Base-by-base conservation (phyloP, 53 echinoderm and acorn worm genomes). In the Henricia sp. region DNA sequence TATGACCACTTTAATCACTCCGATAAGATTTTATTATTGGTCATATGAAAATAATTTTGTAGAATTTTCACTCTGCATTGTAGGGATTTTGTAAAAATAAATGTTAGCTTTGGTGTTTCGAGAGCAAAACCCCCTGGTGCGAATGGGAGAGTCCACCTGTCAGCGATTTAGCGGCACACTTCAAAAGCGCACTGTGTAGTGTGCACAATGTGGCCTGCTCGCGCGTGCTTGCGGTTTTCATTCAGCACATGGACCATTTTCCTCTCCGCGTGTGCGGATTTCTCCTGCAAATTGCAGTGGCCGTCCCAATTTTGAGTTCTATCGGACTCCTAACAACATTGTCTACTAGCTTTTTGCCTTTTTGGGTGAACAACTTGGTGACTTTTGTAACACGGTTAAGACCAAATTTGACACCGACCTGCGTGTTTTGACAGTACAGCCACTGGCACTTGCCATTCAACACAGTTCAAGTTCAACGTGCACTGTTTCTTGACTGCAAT, bases 101-200 rank as follows among this genome's bases (percentile, higher is more conserved):
- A n/a, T n/a, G n/a, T n/a, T n/a, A n/a, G n/a, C n/a, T n/a, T n/a
- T n/a, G n/a, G n/a, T n/a, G n/a, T n/a, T n/a, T n/a, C n/a, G n/a
- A n/a, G n/a, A 5, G 11, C 0, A 0, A 0, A 0, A 10, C 48
- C 65, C 77, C 80, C 43, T n/a, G 2, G 17, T 34, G 27, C 36
- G 80, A 80, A 80, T 80, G 80, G 80, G 64, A 44, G 24, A 27
- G 20, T 27, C 80, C 64, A 38, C 46, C 80, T 80, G 80, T 80
- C 80, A 80, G 20, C 77, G 37, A 60, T 21, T 16, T 34, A 80
- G 80, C 80, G 80, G 80, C 50, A 80, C 50, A 80, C 80, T 80
- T 80, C 80, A 80, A 80, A 80, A 80, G 80, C 80, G 25, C 24
- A 26, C 62, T 77, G 62, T 77, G 80, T 80, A 28, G 14, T 80